Conservation (phyloP, 2,797 vertebrate species). For the Sebastes cheni region DNA sequence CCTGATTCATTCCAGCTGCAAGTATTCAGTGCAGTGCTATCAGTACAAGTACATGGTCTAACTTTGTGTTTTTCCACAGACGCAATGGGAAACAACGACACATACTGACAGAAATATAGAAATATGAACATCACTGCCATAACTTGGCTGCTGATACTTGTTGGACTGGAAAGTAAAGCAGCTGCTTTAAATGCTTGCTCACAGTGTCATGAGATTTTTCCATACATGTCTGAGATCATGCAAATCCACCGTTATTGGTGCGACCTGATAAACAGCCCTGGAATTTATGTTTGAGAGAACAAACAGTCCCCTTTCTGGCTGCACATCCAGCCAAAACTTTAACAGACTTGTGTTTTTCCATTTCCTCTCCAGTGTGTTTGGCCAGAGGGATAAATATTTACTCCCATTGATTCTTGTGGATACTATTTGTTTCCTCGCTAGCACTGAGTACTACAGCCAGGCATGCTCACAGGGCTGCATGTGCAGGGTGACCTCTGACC, state of each 20-base stretch:
- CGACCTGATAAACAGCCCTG: neutral
- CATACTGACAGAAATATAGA: neutral
- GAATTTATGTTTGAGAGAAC: constrained; percentile 29
- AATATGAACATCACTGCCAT: neutral
- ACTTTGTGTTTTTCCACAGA: neutral
- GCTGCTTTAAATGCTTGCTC: neutral
- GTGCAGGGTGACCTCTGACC: constrained; percentile 72
- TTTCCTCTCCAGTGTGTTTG: constrained; percentile 3
- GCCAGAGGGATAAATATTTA: constrained; percentile 43
- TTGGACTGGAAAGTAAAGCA: constrained; percentile 9
- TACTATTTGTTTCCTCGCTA: constrained; percentile 16
- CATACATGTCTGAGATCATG: neutral
- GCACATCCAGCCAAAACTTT: neutral
- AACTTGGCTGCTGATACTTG: neutral
- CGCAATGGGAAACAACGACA: neutral
- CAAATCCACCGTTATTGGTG: constrained; percentile 33
- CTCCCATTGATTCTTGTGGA: constrained; percentile 6
- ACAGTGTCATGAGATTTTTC: constrained; percentile 2
- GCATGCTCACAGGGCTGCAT: neutral
- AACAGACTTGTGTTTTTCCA: neutral
- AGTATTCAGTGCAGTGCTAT: neutral
- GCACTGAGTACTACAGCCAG: neutral
- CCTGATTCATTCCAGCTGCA: neutral
- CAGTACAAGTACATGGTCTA: neutral
- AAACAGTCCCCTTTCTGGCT: constrained; percentile 25